Evolutionary conservation across 2,888 invertebrate species (phyloP).

Genomic region (Eumacrocentrus americanus): DNA sequence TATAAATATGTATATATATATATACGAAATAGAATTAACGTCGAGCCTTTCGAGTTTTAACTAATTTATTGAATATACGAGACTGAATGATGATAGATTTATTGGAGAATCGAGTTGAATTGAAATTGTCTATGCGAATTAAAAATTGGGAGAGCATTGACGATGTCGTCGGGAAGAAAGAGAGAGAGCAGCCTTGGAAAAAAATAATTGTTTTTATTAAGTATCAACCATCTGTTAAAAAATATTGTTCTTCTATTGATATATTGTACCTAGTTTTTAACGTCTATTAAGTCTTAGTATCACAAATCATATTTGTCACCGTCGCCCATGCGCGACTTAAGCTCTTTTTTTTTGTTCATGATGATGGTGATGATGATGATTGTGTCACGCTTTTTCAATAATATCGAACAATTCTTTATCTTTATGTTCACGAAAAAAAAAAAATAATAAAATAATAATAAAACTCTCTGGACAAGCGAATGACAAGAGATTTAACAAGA

Average conservation of each 20-base stretch:
- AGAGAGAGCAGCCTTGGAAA: constrained; percentile 45
- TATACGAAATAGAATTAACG: not conserved
- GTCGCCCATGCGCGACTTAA: constrained; percentile 6
- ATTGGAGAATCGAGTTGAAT: too few species aligned
- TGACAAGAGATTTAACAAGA: not conserved
- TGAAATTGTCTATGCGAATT: too few species aligned
- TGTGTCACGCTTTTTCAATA: not conserved
- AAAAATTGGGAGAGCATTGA: constrained; percentile 30
- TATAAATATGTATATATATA: not conserved
- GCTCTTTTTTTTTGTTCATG: not conserved
- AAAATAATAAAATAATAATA: not conserved
- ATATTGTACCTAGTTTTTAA: constrained; percentile 25
- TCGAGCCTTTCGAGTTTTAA: not conserved
- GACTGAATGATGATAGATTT: not conserved
- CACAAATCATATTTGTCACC: constrained; percentile 37
- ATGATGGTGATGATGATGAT: not conserved
- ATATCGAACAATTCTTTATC: not conserved
- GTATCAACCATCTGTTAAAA: constrained; percentile 40
- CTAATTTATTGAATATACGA: not conserved
- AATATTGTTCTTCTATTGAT: constrained; percentile 37
- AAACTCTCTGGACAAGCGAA: not conserved
- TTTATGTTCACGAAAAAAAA: not conserved
- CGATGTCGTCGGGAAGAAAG: constrained; percentile 41
- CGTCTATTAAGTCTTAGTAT: constrained; percentile 39
- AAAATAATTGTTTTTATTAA: constrained; percentile 41